Evolutionary conservation across 2,797 vertebrate species (phyloP).

Genomic region (Triplophysa bombifrons): DNA sequence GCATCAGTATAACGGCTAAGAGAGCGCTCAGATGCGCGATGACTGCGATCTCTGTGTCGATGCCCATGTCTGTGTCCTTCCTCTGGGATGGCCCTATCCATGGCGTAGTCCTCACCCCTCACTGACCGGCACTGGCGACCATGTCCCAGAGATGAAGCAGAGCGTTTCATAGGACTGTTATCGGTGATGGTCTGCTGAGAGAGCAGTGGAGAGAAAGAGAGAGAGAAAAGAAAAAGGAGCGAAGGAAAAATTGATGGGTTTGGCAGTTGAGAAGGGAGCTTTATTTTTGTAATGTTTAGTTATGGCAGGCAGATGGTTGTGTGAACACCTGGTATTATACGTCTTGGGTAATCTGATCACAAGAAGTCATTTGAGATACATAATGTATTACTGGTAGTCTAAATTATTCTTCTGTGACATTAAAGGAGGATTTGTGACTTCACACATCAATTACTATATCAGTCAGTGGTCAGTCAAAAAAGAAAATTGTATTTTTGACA

Average conservation of each 20-base stretch:
- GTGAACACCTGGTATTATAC: constrained; percentile 4
- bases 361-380: neutral
- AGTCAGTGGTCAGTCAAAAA: too few relatives aligned
- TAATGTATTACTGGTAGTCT: too few relatives aligned
- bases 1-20: constrained; percentile 88
- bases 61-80: constrained; percentile 86
- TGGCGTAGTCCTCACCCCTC: constrained; percentile 83
- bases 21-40: constrained; percentile 87
- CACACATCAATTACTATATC: too few relatives aligned
- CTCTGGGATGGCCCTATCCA: constrained; percentile 84
- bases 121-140: constrained; percentile 73
- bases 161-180: constrained; percentile 92
- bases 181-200: constrained; percentile 86
- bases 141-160: constrained; percentile 89
- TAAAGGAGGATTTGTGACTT: too few relatives aligned
- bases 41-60: constrained; percentile 85
- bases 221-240: constrained; percentile 52
- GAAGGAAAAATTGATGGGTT: constrained; percentile 45
- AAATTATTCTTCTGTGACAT: too few relatives aligned
- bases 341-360: neutral
- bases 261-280: constrained; percentile 21
- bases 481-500: too few relatives aligned
- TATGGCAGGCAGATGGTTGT: constrained; percentile 28
- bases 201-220: constrained; percentile 35
- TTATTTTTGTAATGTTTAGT: neutral